Conservation (phyloP, 2,888 invertebrate species). For the Ormyrus pomaceus region DNA sequence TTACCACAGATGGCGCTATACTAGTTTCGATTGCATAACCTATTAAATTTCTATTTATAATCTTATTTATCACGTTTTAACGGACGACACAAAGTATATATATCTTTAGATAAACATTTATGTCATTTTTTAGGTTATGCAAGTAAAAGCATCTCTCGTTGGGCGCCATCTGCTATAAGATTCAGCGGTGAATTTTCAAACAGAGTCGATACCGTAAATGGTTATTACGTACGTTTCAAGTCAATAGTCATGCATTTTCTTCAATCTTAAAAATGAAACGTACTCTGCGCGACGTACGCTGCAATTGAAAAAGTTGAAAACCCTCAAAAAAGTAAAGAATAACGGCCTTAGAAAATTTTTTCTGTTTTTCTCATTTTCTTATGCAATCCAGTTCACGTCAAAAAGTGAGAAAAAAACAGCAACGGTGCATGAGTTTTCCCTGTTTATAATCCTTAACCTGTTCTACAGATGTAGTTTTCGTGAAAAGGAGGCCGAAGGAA, state of each 20-base stretch:
- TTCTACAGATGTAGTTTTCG: constrained; percentile 8
- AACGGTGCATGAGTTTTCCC: constrained; percentile 40
- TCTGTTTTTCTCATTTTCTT: constrained; percentile 1
- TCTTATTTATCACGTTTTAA: constrained; percentile 15
- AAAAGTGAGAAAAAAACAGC: constrained; percentile 42
- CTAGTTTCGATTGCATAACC: constrained; percentile 12
- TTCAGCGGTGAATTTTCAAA: constrained; percentile 17
- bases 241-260: constrained; percentile 40
- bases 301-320: constrained; percentile 44
- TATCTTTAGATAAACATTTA: constrained; percentile 38
- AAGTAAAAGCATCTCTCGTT: neutral
- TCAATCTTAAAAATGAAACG: constrained; percentile 49
- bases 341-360: constrained; percentile 50
- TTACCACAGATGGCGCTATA: constrained; percentile 31
- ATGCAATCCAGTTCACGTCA: neutral
- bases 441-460: constrained; percentile 23
- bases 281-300: constrained; percentile 29
- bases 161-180: constrained; percentile 28
- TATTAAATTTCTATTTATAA: constrained; percentile 31
- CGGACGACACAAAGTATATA: constrained; percentile 22
- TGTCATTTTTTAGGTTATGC: constrained; percentile 38
- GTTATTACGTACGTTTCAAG: constrained; percentile 41
- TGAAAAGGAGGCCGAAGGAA: constrained; percentile 43
- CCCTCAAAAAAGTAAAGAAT: constrained; percentile 34
- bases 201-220: constrained; percentile 33